These are phyloP conservation scores for Pangasianodon hypophthalmus DNA, from an alignment of 2,113 vertebrate genomes.

Conservation along the genomic window DNA sequence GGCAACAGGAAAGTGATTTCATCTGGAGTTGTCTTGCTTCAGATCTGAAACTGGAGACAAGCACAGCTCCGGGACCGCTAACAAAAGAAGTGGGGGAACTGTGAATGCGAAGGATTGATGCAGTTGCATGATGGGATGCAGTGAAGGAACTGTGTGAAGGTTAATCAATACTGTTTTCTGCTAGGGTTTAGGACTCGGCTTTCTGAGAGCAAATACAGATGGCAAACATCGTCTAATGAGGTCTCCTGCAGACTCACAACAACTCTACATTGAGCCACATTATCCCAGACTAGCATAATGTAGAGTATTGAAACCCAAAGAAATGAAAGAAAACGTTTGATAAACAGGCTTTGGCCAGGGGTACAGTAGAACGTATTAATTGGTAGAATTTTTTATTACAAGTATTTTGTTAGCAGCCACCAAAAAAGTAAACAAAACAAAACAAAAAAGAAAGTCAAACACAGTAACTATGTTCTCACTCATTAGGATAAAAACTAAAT, in stretches of 20 bases:
- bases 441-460: background rate
- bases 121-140: slow-evolving; percentile 10
- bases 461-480: background rate
- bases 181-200: slow-evolving; percentile 11
- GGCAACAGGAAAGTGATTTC: slow-evolving; percentile 51
- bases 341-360: background rate
- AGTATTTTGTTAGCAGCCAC: background rate
- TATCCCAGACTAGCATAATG: slow-evolving; percentile 10
- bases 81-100: slow-evolving; percentile 25
- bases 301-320: background rate
- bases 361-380: background rate
- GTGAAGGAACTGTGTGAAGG: slow-evolving; percentile 35
- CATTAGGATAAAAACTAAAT: background rate
- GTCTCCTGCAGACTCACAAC: slow-evolving; percentile 52
- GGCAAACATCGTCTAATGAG: slow-evolving; percentile 53
- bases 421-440: background rate
- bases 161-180: slow-evolving; percentile 61
- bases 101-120: slow-evolving; percentile 26
- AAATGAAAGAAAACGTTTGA: background rate
- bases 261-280: slow-evolving; percentile 44
- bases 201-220: slow-evolving; percentile 38
- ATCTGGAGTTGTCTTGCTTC: slow-evolving; percentile 59
- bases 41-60: slow-evolving; percentile 59
- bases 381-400: background rate
- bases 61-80: slow-evolving; percentile 43